Evolutionary conservation across 2,888 invertebrate species (phyloP), one percentile per base, ranked within the genome.

Genomic region (Lampropteryx suffumata): DNA sequence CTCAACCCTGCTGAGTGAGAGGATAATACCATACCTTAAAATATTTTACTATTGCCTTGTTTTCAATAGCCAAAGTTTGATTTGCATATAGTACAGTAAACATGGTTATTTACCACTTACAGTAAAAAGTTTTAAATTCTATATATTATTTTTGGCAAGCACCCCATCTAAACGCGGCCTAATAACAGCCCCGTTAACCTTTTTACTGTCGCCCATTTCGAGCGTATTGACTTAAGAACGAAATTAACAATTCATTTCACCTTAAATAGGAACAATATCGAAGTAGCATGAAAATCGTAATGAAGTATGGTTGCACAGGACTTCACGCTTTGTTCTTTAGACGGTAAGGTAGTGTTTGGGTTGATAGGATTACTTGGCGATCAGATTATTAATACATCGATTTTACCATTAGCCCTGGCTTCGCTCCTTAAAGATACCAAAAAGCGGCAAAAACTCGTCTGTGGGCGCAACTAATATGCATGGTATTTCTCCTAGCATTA

Each of bases 221-320:
- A 44, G 35, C 40, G 52, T 61, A 61, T 61, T 61, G 57, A 61
- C 59, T 61, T 50, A 55, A 46, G 57, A 55, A 48, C 52, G 41
- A 29, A 56, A 62, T 65, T 65, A 62, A 62, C 57, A 62, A 61
- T 62, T 61, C 61, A 60, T 62, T 60, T 53, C 50, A 49, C 42
- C 54, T 49, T 50, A 55, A 49, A 60, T 61, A 60, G 52, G 55
- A 35, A 56, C 55, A 50, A 53, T 60, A 56, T 55, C 56, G 40
- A 10, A 14, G 46, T 29, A 8, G 40, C 58, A 55, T 51, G 51
- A 40, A 41, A 59, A 47, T 35, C 40, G 34, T 55, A 62, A 62
- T 60, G 59, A 61, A 59, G 48, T 58, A 46, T 34, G n/a, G n/a
- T 26, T 34, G 9, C 35, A 32, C 34, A 10, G 33, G 4, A 55